phyloP scores from a whole-genome alignment of 2,888 invertebrate genomes.

The Eurytoma californica region DNA sequence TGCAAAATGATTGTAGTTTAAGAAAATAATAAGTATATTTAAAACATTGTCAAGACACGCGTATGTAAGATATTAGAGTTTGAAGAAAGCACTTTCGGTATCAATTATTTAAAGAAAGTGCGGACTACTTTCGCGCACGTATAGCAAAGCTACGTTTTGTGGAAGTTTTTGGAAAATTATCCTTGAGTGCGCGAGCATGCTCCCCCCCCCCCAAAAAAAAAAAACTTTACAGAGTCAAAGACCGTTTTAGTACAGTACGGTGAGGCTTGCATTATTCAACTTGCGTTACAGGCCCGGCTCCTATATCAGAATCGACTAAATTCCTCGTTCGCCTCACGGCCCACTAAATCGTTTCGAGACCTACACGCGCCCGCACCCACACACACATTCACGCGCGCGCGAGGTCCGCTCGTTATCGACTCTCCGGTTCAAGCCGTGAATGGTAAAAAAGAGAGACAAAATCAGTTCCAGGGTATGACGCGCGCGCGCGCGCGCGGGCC shows the following conservation, averaged over 20 bases:
- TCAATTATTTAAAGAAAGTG: not conserved
- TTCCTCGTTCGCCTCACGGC: slow-evolving; percentile 17
- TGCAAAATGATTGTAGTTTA: no score
- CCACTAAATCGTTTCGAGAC: slow-evolving; percentile 1
- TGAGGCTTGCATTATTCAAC: slow-evolving; percentile 38
- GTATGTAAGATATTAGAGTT: no score
- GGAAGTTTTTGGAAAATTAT: slow-evolving; percentile 22
- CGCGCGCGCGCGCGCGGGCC: not conserved
- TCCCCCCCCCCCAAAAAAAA: no score
- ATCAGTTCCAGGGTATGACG: slow-evolving; percentile 22
- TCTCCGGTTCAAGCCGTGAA: not conserved
- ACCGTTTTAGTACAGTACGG: slow-evolving; percentile 15
- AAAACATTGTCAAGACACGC: not conserved
- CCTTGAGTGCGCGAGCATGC: not conserved
- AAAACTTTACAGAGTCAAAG: slow-evolving; percentile 27
- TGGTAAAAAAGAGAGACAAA: slow-evolving; percentile 8
- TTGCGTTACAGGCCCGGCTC: slow-evolving; percentile 16
- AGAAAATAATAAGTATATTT: no score
- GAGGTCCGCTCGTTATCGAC: slow-evolving; percentile 20
- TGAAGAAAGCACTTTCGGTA: no score
- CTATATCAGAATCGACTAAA: slow-evolving; percentile 17
- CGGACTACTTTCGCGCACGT: not conserved
- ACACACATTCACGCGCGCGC: not conserved
- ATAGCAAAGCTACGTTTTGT: not conserved
- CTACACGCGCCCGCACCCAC: not conserved